Evolutionary conservation across 2,113 vertebrate genomes (phyloP), one percentile per base, ranked within the genome.

Genomic region (Lipophrys pholis): DNA sequence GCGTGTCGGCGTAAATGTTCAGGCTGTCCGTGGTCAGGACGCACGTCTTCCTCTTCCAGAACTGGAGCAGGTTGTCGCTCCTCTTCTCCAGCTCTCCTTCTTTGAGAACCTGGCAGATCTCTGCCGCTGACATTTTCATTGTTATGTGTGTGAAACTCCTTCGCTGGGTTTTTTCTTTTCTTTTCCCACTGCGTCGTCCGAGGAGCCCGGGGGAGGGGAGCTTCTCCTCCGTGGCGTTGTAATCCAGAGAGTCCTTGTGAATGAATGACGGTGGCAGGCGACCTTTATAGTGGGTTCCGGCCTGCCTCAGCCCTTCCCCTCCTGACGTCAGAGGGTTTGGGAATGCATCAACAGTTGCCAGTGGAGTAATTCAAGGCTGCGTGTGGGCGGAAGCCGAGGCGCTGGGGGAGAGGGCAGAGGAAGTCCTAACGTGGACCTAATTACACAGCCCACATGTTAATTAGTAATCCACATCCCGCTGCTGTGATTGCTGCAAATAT

Each of bases 81-180:
- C 97, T 94, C 91, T 99, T 98, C 91, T 99, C 96, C 93, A 99
- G 94, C 89, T 96, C 95, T 73, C 97, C 97, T 83, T 98, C 96
- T 72, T 96, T 96, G 73, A 99, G 93, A 68, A 96, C 92, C 59
- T 90, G 86, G 78, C 73, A 65, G 36, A 89, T 87, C 69, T 94
- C 93, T 49, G 91, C 90, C 57, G 92, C 92, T 15, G 95, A 93
- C 93, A 94, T 95, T 94, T 89, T 94, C 95, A 95, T 96, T 66
- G 15, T 88, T 61, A 2, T 77, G 17, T 0, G 42, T 7, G 48
- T 43, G 5, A 48, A 40, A 17, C 21, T 46, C 21, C 21, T 30
- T 4, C 21, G 36, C 69, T 15, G 6, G 51, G n/a, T 30, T 30
- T 30, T 30, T 35, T 16, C 17, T 21, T 36, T 12, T 42, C 49